phyloP scores from a whole-genome alignment of 2,888 invertebrate species.

The Nymphalis urticae region DNA sequence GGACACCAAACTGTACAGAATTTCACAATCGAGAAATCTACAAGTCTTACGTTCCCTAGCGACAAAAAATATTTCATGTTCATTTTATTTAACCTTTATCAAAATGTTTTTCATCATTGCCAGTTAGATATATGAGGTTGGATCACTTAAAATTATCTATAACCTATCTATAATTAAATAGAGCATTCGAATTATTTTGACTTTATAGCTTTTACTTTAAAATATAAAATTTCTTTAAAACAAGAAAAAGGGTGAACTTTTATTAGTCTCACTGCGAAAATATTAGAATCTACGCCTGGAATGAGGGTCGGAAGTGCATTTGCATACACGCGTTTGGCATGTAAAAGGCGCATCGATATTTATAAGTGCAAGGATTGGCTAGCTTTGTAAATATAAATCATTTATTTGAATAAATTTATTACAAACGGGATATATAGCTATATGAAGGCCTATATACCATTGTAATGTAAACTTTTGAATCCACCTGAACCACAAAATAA shows the following conservation, averaged over 20 bases:
- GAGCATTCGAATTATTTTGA: too few species aligned
- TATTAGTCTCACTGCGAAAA: constrained; percentile 4
- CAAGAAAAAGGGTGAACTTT: neutral
- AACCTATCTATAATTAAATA: too few species aligned
- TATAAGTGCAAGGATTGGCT: constrained; percentile 56
- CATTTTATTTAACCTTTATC: neutral
- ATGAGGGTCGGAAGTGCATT: constrained; percentile 59
- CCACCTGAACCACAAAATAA: constrained; percentile 54
- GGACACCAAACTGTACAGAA: constrained; percentile 26
- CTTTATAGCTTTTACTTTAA: neutral
- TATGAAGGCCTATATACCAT: neutral
- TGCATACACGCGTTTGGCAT: constrained; percentile 67
- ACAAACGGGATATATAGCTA: too few species aligned
- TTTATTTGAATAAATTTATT: too few species aligned
- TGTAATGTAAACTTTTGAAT: constrained; percentile 18
- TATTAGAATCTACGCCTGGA: constrained; percentile 38
- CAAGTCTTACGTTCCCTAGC: neutral
- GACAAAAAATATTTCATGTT: neutral
- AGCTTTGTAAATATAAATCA: constrained; percentile 14
- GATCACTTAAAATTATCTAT: too few species aligned
- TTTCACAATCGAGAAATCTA: constrained; percentile 14
- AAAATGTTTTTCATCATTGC: neutral
- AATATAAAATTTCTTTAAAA: neutral
- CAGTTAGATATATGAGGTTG: too few species aligned
- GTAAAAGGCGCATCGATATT: constrained; percentile 60